These are phyloP conservation scores for Phaethon lepturus DNA, from an alignment of 2,113 vertebrate species.

Conservation along the genomic window DNA sequence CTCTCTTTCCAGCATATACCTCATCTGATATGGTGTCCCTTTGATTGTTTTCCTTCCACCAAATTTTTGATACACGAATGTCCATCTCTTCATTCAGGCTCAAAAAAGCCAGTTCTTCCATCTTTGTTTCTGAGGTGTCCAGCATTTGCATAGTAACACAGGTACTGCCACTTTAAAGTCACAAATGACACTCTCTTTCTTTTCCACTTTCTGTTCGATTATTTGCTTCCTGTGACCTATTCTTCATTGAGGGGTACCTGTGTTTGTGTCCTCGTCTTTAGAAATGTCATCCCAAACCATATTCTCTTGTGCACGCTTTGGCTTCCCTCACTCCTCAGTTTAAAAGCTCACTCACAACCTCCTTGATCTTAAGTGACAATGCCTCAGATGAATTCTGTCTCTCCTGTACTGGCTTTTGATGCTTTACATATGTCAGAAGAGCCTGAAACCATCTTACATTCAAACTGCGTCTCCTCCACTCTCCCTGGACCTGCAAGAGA, in stretches of 20 bases:
- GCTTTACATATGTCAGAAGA: neutral
- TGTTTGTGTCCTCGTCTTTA: neutral
- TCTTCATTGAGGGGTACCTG: neutral
- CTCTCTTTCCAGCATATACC: neutral
- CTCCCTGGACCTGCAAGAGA: neutral
- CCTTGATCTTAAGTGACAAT: neutral
- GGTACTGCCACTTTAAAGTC: neutral
- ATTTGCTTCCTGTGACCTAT: neutral
- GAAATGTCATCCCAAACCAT: constrained; percentile 1
- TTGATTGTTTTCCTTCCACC: neutral
- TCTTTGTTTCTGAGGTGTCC: neutral
- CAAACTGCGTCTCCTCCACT: neutral
- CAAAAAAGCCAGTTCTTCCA: rapidly evolving
- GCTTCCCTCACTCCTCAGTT: neutral
- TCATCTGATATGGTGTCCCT: neutral
- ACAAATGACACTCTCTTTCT: neutral
- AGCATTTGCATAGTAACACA: neutral
- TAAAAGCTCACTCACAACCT: neutral
- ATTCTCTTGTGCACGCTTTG: neutral
- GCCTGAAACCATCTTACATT: neutral
- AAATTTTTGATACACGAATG: neutral
- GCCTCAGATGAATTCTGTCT: neutral
- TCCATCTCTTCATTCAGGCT: neutral
- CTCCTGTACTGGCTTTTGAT: neutral
- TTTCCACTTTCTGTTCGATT: neutral